Evolutionary conservation across 2,113 vertebrate species (phyloP).

Genomic region (Potamarius usumacintae): DNA sequence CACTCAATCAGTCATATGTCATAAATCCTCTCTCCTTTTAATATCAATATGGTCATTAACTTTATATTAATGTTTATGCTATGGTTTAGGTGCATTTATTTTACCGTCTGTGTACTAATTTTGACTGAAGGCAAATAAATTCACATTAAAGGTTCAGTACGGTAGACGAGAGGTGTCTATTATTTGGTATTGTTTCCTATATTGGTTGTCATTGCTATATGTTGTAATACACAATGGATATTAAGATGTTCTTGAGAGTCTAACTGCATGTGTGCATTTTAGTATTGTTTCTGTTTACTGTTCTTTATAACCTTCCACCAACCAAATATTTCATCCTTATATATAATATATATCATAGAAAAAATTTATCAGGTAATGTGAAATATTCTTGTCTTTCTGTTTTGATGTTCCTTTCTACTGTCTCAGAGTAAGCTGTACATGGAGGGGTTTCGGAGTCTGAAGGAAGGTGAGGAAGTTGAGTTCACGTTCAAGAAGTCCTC

Average conservation of each 20-base stretch:
- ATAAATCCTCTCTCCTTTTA: neutral
- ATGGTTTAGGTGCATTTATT: neutral
- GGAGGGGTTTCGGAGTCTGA: conserved; percentile 97
- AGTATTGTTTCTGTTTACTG: neutral
- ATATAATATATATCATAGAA: too few species aligned
- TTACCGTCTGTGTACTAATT: neutral
- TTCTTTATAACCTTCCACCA: neutral
- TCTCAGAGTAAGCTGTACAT: conserved; percentile 95
- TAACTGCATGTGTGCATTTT: neutral
- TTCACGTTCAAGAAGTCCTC: conserved; percentile 97
- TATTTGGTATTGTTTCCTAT: neutral
- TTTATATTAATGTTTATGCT: neutral
- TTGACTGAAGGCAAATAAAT: neutral
- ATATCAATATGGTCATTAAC: too few species aligned
- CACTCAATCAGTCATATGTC: neutral
- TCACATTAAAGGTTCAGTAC: neutral
- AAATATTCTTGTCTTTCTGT: neutral
- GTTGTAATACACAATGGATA: neutral
- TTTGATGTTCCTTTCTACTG: neutral
- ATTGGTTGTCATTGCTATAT: neutral
- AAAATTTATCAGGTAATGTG: neutral
- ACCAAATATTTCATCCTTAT: neutral
- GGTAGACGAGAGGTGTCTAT: neutral
- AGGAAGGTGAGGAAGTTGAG: conserved; percentile 92
- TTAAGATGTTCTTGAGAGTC: neutral